Evolutionary conservation across 2,888 invertebrate genomes (phyloP).

Genomic region (Asteroscopus sphinx): DNA sequence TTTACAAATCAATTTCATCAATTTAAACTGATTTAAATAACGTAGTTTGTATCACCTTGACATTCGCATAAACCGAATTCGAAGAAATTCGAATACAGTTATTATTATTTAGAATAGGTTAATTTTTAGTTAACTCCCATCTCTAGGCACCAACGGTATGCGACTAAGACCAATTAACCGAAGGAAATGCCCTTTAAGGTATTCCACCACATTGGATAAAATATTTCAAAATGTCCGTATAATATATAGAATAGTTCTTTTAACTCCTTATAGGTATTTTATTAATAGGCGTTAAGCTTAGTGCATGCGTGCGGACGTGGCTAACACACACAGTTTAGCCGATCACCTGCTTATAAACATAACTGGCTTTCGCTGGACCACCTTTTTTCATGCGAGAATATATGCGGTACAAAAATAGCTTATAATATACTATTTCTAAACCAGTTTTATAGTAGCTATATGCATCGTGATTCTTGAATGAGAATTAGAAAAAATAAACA

Average conservation of each 20-base stretch:
- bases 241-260: constrained; percentile 57
- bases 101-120: constrained; percentile 6
- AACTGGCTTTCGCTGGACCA: constrained; percentile 44
- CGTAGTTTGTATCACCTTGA: constrained; percentile 19
- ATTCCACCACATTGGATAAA: constrained; percentile 69
- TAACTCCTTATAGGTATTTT: constrained; percentile 52
- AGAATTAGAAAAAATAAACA: constrained; percentile 50
- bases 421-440: constrained; percentile 52
- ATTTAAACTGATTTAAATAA: constrained; percentile 1
- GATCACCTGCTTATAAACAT: constrained; percentile 54
- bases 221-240: constrained; percentile 62
- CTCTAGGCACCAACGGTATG: constrained; percentile 49
- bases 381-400: constrained; percentile 50
- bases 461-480: constrained; percentile 44
- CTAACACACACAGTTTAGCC: constrained; percentile 33
- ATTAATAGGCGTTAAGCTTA: constrained; percentile 53
- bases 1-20: constrained; percentile 5
- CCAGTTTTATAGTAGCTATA: constrained; percentile 44
- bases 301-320: constrained; percentile 35
- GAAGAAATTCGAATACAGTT: constrained; percentile 11
- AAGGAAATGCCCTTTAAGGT: constrained; percentile 69
- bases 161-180: constrained; percentile 69
- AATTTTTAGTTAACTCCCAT: constrained; percentile 28
- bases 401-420: constrained; percentile 52
- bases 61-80: constrained; percentile 24